Percentiles rank a stretch among this genome's conserved stretches.
Conservation (phyloP, 2,888 invertebrate genomes). For the Thereva nobilitata region DNA sequence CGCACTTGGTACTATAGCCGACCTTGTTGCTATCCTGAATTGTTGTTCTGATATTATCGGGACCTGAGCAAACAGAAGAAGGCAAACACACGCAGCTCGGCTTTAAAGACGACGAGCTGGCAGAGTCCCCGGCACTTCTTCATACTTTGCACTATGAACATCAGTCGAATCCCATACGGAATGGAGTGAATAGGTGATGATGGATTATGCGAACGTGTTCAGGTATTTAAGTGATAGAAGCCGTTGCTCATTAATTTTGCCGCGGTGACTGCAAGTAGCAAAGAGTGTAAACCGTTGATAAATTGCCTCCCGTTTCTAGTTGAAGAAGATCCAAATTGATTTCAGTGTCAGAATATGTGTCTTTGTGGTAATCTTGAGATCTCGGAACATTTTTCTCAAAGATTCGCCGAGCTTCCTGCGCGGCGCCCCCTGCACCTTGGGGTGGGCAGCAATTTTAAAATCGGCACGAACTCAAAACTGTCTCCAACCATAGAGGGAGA, state of each 20-base stretch:
- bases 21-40: conserved; percentile 6
- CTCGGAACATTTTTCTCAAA: conserved; percentile 2
- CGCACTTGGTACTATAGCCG: background rate
- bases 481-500: no score
- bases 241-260: conserved; percentile 34
- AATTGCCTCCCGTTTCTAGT: conserved; percentile 16
- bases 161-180: conserved; percentile 17
- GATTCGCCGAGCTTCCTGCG: no score
- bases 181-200: conserved; percentile 36
- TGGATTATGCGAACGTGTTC: conserved; percentile 41
- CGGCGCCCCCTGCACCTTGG: no score
- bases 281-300: conserved; percentile 27
- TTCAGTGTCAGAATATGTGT: conserved; percentile 32
- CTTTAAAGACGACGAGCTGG: conserved; percentile 15
- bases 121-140: conserved; percentile 14
- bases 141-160: conserved; percentile 10
- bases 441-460: no score
- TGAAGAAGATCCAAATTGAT: conserved; percentile 25
- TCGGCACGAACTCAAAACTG: no score
- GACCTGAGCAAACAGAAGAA: conserved; percentile 20
- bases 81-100: conserved; percentile 34
- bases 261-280: conserved; percentile 13
- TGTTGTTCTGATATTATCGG: conserved; percentile 23
- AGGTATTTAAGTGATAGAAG: conserved; percentile 38
- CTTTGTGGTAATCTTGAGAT: conserved; percentile 7